Evolutionary conservation across 2,888 invertebrate species (phyloP).

Genomic region (Abscondita cerata): DNA sequence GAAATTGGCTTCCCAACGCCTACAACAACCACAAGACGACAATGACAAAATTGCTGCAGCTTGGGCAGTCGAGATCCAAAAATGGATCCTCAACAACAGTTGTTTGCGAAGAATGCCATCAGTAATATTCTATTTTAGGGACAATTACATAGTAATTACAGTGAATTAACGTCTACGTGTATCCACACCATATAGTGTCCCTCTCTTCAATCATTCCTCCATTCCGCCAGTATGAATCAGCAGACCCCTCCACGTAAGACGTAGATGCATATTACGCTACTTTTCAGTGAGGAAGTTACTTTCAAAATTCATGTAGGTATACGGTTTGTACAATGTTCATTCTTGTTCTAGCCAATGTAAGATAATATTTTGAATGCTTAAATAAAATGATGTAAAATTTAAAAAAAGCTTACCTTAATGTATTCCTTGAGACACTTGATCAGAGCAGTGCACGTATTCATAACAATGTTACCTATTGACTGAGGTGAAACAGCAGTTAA

Average conservation of each 20-base stretch:
- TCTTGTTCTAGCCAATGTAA: too few relatives aligned
- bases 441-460: slow-evolving; percentile 36
- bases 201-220: too few relatives aligned
- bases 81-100: not conserved
- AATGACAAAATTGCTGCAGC: not conserved
- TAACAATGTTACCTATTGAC: slow-evolving; percentile 33
- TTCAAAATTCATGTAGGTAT: too few relatives aligned
- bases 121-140: not conserved
- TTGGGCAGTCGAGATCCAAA: not conserved
- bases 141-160: too few relatives aligned
- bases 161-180: not conserved
- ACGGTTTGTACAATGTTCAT: too few relatives aligned
- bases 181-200: too few relatives aligned
- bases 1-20: not conserved
- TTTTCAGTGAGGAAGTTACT: too few relatives aligned
- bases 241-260: too few relatives aligned
- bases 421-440: slow-evolving; percentile 31
- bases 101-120: not conserved
- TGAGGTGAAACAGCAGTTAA: slow-evolving; percentile 34
- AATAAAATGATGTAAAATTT: too few relatives aligned
- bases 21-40: not conserved
- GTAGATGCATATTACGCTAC: too few relatives aligned
- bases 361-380: too few relatives aligned
- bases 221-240: too few relatives aligned
- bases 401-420: slow-evolving; percentile 34